A percentile compares a stretch with the other conserved stretches of the same genome.
phyloP scores from a whole-genome alignment of 1,140 invertebrate genomes.

The Laupala kohalensis region DNA sequence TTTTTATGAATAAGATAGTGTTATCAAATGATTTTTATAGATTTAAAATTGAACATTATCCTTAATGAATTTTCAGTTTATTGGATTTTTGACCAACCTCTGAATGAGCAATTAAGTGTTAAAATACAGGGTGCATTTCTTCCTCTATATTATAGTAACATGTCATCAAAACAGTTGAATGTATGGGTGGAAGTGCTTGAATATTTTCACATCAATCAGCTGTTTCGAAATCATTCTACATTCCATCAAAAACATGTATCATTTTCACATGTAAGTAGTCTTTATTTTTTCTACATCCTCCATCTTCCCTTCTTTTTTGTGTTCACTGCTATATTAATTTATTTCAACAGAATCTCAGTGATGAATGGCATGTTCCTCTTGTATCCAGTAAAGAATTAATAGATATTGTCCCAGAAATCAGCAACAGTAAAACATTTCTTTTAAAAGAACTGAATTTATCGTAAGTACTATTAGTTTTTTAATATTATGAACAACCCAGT shows the following conservation, averaged over 20 bases:
- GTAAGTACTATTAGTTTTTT: constrained; percentile 18
- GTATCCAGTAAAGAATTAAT: constrained; percentile 31
- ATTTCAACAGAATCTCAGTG: constrained; percentile 33
- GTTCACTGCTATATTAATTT: constrained; percentile 4
- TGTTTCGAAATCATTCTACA: constrained; percentile 12
- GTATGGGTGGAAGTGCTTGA: constrained; percentile 36
- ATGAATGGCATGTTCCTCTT: constrained; percentile 34
- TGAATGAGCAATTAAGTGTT: constrained; percentile 26
- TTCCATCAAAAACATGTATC: constrained; percentile 19
- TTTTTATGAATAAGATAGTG: not conserved
- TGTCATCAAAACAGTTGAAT: constrained; percentile 28
- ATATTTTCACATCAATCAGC: constrained; percentile 5
- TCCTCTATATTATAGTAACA: constrained; percentile 30
- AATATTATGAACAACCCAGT: no score
- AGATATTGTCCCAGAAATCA: constrained; percentile 35
- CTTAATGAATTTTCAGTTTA: constrained; percentile 25
- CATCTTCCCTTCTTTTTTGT: not conserved
- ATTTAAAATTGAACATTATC: not conserved
- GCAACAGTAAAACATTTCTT: constrained; percentile 28
- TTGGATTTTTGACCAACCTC: constrained; percentile 25
- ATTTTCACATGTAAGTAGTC: constrained; percentile 19
- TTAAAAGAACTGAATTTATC: constrained; percentile 25
- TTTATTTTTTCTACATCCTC: not conserved
- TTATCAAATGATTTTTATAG: not conserved
- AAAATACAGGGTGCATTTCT: constrained; percentile 36